Percentiles rank a stretch among this genome's conserved stretches.
phyloP scores from a whole-genome alignment of 2,113 vertebrate genomes.

The Microtus pennsylvanicus region DNA sequence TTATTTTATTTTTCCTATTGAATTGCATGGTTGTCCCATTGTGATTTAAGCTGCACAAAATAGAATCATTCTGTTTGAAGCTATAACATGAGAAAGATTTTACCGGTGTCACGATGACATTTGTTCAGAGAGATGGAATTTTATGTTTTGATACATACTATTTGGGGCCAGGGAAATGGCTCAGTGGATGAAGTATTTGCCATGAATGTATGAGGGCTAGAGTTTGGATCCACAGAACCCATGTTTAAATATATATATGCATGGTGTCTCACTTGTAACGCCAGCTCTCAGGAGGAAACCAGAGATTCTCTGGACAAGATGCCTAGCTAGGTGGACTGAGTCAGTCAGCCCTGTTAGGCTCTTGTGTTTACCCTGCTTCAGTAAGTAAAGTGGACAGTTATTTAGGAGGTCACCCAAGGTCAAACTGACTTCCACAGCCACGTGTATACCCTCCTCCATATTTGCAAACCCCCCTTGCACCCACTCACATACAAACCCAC shows the following conservation, averaged over 20 bases:
- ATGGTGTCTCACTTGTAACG: background rate
- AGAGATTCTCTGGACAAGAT: background rate
- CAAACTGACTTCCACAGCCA: background rate
- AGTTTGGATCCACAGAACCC: background rate
- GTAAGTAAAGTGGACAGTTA: background rate
- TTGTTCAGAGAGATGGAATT: constrained; percentile 16
- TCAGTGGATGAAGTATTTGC: background rate
- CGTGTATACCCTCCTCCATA: background rate
- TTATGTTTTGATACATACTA: background rate
- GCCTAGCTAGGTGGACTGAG: too few species aligned
- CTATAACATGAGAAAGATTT: background rate
- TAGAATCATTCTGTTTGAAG: background rate
- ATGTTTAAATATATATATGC: too few species aligned
- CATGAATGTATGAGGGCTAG: too few species aligned
- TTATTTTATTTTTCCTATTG: constrained; percentile 31
- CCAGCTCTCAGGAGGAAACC: background rate
- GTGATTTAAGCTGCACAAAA: constrained; percentile 2
- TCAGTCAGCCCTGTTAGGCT: background rate
- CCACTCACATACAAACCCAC: background rate
- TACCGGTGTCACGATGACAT: background rate
- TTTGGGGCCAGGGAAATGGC: background rate
- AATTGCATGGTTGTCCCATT: background rate
- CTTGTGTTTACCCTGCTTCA: background rate
- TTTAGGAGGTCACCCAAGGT: background rate
- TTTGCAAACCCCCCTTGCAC: background rate